Base-by-base conservation (phyloP, 1,140 invertebrate genomes). In the Orchestia grillus region DNA sequence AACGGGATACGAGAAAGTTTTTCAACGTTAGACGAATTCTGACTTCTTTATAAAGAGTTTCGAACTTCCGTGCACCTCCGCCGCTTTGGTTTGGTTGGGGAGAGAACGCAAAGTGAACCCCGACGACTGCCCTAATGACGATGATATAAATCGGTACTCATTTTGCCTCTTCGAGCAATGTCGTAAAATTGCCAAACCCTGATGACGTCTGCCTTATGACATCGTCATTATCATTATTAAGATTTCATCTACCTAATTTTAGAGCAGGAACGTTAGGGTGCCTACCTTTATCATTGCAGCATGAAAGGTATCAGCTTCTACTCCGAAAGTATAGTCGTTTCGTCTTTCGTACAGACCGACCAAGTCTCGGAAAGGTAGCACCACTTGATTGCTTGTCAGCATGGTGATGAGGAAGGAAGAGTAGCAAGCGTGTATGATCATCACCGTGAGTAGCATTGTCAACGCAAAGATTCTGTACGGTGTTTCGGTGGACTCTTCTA, bases 331-430 rank as follows among this genome's bases (percentile, higher is more conserved):
- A 44, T 91, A 91, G 41, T 91, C 88, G 41, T 44, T 43, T 6
- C 88, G 88, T 91, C 88, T 42, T 44, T 4, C 41, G 88, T 91
- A 36, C 41, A 91, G 88, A 11, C 44, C 88, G 41, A 16, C 19
- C 28, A 91, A 41, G 36, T 91, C 44, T 42, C 15, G 44, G 41
- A 91, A 91, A 8, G 88, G 88, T 44, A 91, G 41, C 23, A 91
- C 41, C 28, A 91, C 88, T 44, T 91, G 6, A 41, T 44, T 91
- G 41, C 88, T 91, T 0, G 88, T 42, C 41, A 91, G 88, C 44
- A 91, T 91, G 88, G 88, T 91, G 88, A 91, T 91, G 88, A 91
- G 88, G 88, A 44, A 91, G 28, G 88, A 91, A 3, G 88, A 91
- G 88, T 91, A 91, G 28, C 8, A 42, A 41, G 42, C 88, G 44